A percentile compares a stretch with the other conserved stretches of the same genome.
phyloP scores from a whole-genome alignment of 2,888 invertebrate species.

The Dryomyza anilis region DNA sequence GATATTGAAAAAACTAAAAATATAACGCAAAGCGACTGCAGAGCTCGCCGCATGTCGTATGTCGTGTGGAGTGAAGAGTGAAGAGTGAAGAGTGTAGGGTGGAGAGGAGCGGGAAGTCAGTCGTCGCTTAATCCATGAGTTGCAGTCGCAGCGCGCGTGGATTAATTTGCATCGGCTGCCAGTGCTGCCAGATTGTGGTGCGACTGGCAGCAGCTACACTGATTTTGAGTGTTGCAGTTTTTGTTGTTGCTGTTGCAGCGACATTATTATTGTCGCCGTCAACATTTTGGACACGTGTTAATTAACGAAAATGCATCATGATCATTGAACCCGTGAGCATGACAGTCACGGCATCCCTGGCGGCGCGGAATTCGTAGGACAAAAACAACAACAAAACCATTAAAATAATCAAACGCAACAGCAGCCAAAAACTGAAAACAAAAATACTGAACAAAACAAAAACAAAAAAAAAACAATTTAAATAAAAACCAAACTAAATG shows the following conservation, averaged over 20 bases:
- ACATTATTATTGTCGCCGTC: conserved; percentile 30
- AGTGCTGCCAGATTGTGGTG: neutral
- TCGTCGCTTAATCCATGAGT: neutral
- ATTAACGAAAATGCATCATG: conserved; percentile 38
- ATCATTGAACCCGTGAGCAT: conserved; percentile 34
- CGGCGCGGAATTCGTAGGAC: neutral
- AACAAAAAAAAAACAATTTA: neutral
- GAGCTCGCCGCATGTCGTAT: neutral
- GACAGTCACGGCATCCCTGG: conserved; percentile 16
- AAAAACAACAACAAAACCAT: neutral
- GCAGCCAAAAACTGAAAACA: neutral
- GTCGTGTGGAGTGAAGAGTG: no score
- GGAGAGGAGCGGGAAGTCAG: no score
- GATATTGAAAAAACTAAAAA: conserved; percentile 12
- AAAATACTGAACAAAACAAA: neutral
- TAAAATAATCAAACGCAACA: neutral
- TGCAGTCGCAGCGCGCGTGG: conserved; percentile 18
- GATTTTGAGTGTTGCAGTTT: conserved; percentile 20
- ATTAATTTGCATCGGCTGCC: conserved; percentile 37
- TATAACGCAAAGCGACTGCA: neutral
- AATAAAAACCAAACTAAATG: neutral
- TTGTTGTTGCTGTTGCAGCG: conserved; percentile 30
- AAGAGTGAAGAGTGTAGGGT: no score
- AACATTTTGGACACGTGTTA: conserved; percentile 40
- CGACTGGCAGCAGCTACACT: no score